These are phyloP conservation scores for Venusia cambrica DNA, from an alignment of 2,888 invertebrate species.

Conservation along the genomic window DNA sequence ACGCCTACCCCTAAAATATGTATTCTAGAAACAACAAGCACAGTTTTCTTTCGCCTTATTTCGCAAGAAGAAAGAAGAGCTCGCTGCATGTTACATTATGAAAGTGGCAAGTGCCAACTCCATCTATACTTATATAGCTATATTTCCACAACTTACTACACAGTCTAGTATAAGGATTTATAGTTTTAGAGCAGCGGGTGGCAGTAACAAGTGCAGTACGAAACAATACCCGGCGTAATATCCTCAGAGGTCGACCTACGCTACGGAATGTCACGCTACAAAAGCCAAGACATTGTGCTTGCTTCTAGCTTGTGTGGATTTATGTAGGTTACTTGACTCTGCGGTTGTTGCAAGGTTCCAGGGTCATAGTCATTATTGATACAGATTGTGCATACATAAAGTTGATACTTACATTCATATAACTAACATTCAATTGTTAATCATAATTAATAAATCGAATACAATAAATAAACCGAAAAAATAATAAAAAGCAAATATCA, in stretches of 20 bases:
- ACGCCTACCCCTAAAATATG: too few relatives aligned
- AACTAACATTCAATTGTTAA: too few relatives aligned
- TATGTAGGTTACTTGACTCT: constrained; percentile 8
- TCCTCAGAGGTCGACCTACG: constrained; percentile 37
- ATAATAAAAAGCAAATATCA: too few relatives aligned
- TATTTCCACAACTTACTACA: background rate
- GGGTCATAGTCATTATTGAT: too few relatives aligned
- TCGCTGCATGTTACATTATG: background rate
- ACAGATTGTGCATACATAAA: too few relatives aligned
- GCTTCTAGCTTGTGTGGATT: constrained; percentile 11
- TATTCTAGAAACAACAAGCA: too few relatives aligned
- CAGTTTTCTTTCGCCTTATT: too few relatives aligned
- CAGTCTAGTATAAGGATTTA: constrained; percentile 15
- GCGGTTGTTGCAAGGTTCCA: background rate
- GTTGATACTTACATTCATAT: too few relatives aligned
- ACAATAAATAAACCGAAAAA: too few relatives aligned
- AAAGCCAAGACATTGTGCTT: constrained; percentile 19
- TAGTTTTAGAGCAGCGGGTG: constrained; percentile 12
- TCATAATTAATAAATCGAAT: too few relatives aligned
- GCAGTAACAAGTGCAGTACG: constrained; percentile 49
- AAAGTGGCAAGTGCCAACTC: constrained; percentile 4
- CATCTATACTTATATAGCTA: too few relatives aligned
- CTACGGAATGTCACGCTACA: constrained; percentile 16
- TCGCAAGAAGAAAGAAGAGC: too few relatives aligned
- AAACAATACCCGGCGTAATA: constrained; percentile 57